phyloP scores from a whole-genome alignment of 2,113 vertebrate genomes.

The Excalfactoria chinensis region DNA sequence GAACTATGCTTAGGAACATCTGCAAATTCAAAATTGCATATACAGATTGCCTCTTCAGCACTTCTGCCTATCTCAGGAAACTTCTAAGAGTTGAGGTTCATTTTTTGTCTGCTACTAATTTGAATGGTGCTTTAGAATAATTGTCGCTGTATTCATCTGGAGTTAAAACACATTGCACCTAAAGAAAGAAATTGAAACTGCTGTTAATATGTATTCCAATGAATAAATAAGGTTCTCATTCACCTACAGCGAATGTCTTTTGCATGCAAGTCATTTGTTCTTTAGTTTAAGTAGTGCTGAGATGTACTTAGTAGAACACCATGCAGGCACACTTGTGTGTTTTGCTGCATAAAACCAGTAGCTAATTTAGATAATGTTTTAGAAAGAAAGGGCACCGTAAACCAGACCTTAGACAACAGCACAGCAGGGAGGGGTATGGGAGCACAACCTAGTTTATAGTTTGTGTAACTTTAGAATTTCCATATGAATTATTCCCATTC shows the following conservation, averaged over 20 bases:
- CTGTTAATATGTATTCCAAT: background rate
- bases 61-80: background rate
- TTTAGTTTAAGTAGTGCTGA: background rate
- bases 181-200: background rate
- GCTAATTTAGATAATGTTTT: background rate
- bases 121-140: background rate
- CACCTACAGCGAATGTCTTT: background rate
- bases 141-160: background rate
- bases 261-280: background rate
- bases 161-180: background rate
- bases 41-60: background rate
- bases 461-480: background rate
- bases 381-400: background rate
- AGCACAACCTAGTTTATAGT: background rate
- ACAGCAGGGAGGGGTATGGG: background rate
- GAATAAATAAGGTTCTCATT: background rate
- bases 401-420: background rate
- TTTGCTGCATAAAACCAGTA: conserved; percentile 11
- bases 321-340: background rate
- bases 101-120: background rate
- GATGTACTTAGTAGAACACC: background rate
- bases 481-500: background rate
- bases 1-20: background rate
- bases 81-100: background rate
- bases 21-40: background rate